Percentiles rank a stretch among this genome's conserved stretches.
phyloP scores from a whole-genome alignment of 2,888 invertebrate species.

The Ochropleura plecta region DNA sequence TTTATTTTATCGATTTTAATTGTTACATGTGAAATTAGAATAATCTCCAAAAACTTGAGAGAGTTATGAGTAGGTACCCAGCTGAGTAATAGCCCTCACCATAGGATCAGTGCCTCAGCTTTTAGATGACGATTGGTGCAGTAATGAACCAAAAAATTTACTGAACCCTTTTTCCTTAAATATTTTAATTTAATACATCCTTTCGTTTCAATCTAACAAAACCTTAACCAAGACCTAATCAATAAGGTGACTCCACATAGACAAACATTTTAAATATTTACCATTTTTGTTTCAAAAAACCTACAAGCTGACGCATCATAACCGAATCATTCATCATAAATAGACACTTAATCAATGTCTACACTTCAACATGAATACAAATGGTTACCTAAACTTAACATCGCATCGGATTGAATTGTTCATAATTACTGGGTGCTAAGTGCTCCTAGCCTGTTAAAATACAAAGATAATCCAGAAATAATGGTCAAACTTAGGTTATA shows the following conservation, averaged over 20 bases:
- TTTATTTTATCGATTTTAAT: too few relatives aligned
- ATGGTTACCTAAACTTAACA: neutral
- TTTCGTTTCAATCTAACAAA: neutral
- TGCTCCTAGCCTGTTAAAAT: neutral
- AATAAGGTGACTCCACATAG: neutral
- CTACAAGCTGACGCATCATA: constrained; percentile 12
- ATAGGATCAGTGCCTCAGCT: neutral
- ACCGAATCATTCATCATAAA: constrained; percentile 34
- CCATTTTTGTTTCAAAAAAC: constrained; percentile 11
- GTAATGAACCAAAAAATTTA: neutral
- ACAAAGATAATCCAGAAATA: neutral
- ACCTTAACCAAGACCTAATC: constrained; percentile 2
- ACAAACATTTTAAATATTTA: neutral
- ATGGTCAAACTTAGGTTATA: neutral
- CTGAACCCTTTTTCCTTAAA: neutral
- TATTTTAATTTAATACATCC: neutral
- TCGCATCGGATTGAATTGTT: too few relatives aligned
- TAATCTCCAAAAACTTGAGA: too few relatives aligned
- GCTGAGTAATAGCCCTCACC: neutral
- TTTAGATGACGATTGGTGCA: neutral
- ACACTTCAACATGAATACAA: too few relatives aligned
- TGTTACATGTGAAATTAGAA: too few relatives aligned
- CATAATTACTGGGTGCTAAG: too few relatives aligned
- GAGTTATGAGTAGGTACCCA: too few relatives aligned
- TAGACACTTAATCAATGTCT: neutral